Base-by-base conservation (phyloP, 2,113 vertebrate species). In the Entosphenus tridentatus region DNA sequence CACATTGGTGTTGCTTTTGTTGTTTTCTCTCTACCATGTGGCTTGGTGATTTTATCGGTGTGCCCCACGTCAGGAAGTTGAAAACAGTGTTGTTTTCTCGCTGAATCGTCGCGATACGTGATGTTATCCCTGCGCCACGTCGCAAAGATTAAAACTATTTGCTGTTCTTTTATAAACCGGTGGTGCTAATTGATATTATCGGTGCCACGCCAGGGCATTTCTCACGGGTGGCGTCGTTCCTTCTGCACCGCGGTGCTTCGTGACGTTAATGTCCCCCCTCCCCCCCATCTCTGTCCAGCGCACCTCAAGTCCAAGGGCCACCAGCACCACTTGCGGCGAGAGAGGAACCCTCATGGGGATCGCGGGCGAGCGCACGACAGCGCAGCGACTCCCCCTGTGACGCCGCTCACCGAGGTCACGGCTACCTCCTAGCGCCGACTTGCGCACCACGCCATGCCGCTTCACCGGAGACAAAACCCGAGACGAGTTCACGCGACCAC, bases 261-360 rank as follows among this genome's bases (percentile, higher is more conserved):
- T 39, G 8, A 12, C 73, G 56, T 0, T 0, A 57, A 74, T 73
- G 65, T 12, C 57, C 72, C 65, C 73, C 67, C 55, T 73, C 69
- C n/a, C 57, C 56, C 70, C 71, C 70, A 77, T 75, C 21, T 54
- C 70, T 72, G 69, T 72, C 6, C 72, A 98, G 93, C 87, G 75
- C 93, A 96, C 78, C 78, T 81, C 6, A 85, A 83, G 17, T 96
- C 93, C 72, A 96, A 87, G 76, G 86, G 84, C 73, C 91, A 98
- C 75, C 78, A 80, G 77, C 73, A 83, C 75, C 85, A 84, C 4
- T 73, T 85, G 72, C 89, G 77, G 82, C 91, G 87, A 76, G 87
- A 76, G 72, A 82, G 76, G 74, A 88, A 76, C 76, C 71, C 73
- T 39, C 39, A 39, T 7, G 39, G 39, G 6, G 39, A 39, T 39